phyloP scores from a whole-genome alignment of 2,113 vertebrate genomes.

The Barbus barbus region DNA sequence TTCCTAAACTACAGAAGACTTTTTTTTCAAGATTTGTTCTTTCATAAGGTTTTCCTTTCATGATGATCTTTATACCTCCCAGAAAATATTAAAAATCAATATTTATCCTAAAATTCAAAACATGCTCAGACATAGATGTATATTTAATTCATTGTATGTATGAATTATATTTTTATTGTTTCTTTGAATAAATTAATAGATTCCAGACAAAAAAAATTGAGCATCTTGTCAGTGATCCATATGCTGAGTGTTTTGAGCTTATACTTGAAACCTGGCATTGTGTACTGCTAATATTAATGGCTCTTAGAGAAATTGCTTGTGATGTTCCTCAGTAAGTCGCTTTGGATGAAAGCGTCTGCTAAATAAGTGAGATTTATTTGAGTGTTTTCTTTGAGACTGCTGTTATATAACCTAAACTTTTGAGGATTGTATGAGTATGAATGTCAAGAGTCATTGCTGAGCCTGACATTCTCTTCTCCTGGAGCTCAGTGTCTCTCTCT shows the following conservation, averaged over 20 bases:
- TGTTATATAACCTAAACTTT: neutral
- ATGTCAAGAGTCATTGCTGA: neutral
- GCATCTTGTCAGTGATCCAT: neutral
- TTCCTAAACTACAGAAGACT: neutral
- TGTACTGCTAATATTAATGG: neutral
- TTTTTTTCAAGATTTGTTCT: neutral
- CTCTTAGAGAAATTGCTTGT: too few species aligned
- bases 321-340: too few species aligned
- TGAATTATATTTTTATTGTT: neutral
- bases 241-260: neutral
- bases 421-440: neutral
- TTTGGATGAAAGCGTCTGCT: neutral
- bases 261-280: neutral
- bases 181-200: neutral
- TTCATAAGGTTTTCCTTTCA: too few species aligned
- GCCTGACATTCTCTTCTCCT: neutral
- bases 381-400: neutral
- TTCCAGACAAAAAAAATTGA: neutral
- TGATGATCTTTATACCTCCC: neutral
- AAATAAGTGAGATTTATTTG: neutral
- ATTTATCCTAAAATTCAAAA: neutral
- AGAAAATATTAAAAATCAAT: neutral
- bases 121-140: neutral
- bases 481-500: conserved; percentile 29
- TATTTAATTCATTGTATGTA: neutral